Conservation (phyloP, 2,888 invertebrate species). For the Torymus tubicola region DNA sequence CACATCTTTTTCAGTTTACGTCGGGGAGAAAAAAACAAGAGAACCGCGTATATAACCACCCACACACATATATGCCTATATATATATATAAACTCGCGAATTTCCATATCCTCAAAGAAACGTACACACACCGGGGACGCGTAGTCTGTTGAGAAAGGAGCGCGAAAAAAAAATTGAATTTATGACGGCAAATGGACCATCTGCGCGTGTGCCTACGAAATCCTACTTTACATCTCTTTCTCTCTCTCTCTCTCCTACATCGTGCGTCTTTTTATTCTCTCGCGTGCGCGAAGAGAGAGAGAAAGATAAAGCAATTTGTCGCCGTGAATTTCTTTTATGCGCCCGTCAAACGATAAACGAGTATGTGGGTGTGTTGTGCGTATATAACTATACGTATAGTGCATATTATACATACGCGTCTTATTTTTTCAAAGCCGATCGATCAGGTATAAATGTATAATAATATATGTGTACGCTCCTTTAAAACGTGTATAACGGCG, state of each 20-base stretch:
- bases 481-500: slow-evolving; percentile 46
- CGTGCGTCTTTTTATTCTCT: background rate
- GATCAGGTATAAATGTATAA: slow-evolving; percentile 35
- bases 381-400: background rate
- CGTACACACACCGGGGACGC: too few species aligned
- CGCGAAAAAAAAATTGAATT: slow-evolving; percentile 43
- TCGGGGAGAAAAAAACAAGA: background rate
- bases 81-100: too few species aligned
- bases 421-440: slow-evolving; percentile 11
- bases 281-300: background rate
- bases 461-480: slow-evolving; percentile 43
- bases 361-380: background rate
- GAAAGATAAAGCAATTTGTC: slow-evolving; percentile 52
- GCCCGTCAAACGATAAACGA: slow-evolving; percentile 42
- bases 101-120: slow-evolving; percentile 3
- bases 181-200: slow-evolving; percentile 53
- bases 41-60: background rate
- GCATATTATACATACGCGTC: background rate
- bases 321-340: slow-evolving; percentile 40
- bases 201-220: slow-evolving; percentile 34
- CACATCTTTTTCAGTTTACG: too few species aligned
- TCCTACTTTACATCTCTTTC: slow-evolving; percentile 29
- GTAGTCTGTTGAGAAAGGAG: background rate
- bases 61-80: too few species aligned
- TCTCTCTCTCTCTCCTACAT: too few species aligned